These are phyloP conservation scores for Muraenolepis orangiensis DNA, from an alignment of 2,797 vertebrate genomes.

Conservation along the genomic window DNA sequence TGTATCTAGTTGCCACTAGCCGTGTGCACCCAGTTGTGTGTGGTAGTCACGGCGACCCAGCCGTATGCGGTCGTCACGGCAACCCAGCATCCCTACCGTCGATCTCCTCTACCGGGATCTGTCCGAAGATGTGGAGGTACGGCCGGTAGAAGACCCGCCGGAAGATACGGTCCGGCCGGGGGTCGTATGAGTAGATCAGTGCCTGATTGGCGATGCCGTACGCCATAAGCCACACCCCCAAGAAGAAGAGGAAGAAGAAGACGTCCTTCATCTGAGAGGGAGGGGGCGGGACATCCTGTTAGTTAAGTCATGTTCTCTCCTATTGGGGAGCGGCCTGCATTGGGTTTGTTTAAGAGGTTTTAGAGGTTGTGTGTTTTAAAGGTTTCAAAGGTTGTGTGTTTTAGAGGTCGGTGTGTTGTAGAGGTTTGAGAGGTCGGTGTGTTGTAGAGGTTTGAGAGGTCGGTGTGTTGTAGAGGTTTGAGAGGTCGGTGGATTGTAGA, in stretches of 20 bases:
- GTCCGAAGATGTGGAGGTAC: conserved; percentile 90
- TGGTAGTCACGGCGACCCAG: neutral
- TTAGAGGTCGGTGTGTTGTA: too few relatives aligned
- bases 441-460: too few relatives aligned
- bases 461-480: too few relatives aligned
- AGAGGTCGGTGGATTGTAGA: too few relatives aligned
- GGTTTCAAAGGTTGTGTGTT: too few relatives aligned
- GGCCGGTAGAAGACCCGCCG: conserved; percentile 86
- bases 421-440: too few relatives aligned
- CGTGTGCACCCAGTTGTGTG: too few relatives aligned
- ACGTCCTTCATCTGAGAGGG: conserved; percentile 83
- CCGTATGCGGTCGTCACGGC: neutral
- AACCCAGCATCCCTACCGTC: conserved; percentile 70
- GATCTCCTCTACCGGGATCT: conserved; percentile 85
- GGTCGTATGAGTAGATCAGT: conserved; percentile 78
- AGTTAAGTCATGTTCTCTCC: neutral
- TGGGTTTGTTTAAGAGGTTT: too few relatives aligned
- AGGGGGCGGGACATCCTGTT: neutral
- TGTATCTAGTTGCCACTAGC: too few relatives aligned
- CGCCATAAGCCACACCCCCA: conserved; percentile 84
- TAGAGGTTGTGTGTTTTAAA: neutral
- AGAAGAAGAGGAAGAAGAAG: conserved; percentile 92
- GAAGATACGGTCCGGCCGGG: conserved; percentile 71
- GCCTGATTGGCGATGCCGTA: conserved; percentile 90
- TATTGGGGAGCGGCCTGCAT: neutral